Conservation (phyloP, 35 echinoderm and acorn worm genomes). For the Apostichopus californicus region DNA sequence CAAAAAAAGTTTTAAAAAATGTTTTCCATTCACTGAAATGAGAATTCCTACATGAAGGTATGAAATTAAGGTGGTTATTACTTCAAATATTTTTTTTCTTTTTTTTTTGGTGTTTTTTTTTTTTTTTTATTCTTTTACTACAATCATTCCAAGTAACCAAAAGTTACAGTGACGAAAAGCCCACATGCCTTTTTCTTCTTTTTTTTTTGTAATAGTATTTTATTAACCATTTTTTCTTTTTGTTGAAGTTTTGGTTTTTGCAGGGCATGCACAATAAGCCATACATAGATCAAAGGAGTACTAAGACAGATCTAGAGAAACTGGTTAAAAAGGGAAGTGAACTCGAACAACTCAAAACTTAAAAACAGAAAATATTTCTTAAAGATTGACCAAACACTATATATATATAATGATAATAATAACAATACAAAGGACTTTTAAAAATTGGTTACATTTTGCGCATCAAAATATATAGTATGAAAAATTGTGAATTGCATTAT, state of each 20-base stretch:
- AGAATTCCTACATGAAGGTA: constrained; percentile 12
- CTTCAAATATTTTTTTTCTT: constrained; percentile 26
- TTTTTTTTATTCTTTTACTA: neutral
- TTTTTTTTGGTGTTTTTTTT: neutral
- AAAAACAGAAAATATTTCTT: constrained; percentile 45
- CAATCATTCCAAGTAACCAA: neutral
- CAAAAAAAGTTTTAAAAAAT: constrained; percentile 19
- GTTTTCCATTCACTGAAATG: constrained; percentile 23
- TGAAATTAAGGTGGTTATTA: constrained; percentile 55
- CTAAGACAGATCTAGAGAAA: constrained; percentile 12
- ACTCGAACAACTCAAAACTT: constrained; percentile 35
- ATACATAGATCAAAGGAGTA: neutral
- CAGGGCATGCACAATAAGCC: constrained; percentile 32
- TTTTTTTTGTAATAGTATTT: neutral
- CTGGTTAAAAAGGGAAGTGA: constrained; percentile 26
- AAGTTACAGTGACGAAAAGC: constrained; percentile 9
- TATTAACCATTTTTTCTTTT: neutral
- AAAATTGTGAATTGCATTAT: constrained; percentile 60
- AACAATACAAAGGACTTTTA: constrained; percentile 61
- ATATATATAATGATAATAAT: constrained; percentile 59
- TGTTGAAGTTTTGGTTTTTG: neutral
- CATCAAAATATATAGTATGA: constrained; percentile 64
- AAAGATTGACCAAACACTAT: constrained; percentile 61
- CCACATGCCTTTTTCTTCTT: neutral
- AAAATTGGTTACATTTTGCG: constrained; percentile 61